Percentiles rank a stretch among this genome's conserved stretches.
Evolutionary conservation across 2,888 invertebrate genomes (phyloP).

Genomic region (Imbricaverruca yamaguchii): DNA sequence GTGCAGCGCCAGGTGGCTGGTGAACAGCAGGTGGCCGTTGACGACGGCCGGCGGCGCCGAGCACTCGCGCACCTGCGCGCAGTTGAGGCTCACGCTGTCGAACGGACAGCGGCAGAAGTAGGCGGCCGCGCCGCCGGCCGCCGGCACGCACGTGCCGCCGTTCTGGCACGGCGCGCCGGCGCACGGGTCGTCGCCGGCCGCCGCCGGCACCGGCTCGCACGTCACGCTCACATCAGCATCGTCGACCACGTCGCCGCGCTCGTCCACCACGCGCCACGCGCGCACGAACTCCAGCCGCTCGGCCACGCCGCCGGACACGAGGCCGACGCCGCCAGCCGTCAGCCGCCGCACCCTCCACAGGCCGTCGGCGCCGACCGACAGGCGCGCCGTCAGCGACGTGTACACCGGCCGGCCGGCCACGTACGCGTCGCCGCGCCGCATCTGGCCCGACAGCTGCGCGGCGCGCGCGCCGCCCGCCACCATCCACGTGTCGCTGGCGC

Average conservation of each 20-base stretch:
- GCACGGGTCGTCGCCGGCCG: not conserved
- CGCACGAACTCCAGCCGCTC: not conserved
- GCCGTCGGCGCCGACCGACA: not conserved
- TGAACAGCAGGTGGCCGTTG: not conserved
- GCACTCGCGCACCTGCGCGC: not conserved
- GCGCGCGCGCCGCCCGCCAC: not conserved
- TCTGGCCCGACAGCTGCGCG: no score
- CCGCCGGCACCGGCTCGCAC: not conserved
- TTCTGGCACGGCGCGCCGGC: not conserved
- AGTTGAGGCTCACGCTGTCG: constrained; percentile 8
- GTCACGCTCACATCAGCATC: not conserved
- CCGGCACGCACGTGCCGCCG: not conserved
- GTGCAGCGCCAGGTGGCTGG: not conserved
- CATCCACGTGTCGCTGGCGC: not conserved
- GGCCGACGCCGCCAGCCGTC: not conserved
- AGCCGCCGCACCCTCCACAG: not conserved
- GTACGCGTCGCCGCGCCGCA: not conserved
- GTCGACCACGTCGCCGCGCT: not conserved
- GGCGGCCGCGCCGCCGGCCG: not conserved
- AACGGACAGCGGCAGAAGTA: not conserved
- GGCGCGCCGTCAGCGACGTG: not conserved
- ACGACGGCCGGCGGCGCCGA: not conserved
- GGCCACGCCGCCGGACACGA: not conserved
- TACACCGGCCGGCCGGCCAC: not conserved
- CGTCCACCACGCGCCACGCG: not conserved